These are phyloP conservation scores for Euwallacea similis DNA, from an alignment of 1,140 invertebrate genomes.

Conservation along the genomic window DNA sequence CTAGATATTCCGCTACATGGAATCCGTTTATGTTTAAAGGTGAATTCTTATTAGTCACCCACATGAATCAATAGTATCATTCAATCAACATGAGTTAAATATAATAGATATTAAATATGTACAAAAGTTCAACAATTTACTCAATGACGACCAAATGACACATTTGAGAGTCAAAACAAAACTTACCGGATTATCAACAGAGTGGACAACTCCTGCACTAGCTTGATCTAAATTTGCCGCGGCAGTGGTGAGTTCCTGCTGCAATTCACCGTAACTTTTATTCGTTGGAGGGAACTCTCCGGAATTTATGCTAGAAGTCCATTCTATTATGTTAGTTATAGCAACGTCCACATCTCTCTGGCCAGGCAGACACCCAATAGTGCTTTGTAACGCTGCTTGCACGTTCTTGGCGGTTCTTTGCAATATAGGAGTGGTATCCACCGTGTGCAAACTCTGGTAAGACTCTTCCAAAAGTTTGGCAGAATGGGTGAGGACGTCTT, in stretches of 20 bases:
- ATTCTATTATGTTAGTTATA: constrained; percentile 77
- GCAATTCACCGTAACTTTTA: constrained; percentile 79
- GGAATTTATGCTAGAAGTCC: constrained; percentile 71
- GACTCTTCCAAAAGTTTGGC: constrained; percentile 78
- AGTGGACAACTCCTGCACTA: constrained; percentile 75
- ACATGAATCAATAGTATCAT: too few species aligned
- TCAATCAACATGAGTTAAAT: too few species aligned
- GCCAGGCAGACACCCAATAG: constrained; percentile 82
- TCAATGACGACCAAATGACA: too few species aligned
- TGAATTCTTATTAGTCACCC: too few species aligned
- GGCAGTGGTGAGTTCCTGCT: constrained; percentile 79
- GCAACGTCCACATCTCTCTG: constrained; percentile 88
- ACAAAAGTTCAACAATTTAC: too few species aligned
- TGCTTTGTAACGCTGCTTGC: constrained; percentile 60
- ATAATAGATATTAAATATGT: too few species aligned
- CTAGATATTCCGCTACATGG: too few species aligned
- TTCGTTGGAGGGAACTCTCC: constrained; percentile 71
- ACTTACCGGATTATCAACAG: constrained; percentile 62
- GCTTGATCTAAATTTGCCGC: constrained; percentile 82
- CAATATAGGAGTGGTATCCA: constrained; percentile 61
- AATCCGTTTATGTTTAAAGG: too few species aligned
- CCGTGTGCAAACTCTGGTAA: constrained; percentile 65
- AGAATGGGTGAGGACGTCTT: constrained; percentile 78
- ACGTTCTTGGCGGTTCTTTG: constrained; percentile 63
- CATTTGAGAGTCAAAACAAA: not conserved